Conservation (phyloP, 1,140 invertebrate genomes). For the Maniola jurtina region DNA sequence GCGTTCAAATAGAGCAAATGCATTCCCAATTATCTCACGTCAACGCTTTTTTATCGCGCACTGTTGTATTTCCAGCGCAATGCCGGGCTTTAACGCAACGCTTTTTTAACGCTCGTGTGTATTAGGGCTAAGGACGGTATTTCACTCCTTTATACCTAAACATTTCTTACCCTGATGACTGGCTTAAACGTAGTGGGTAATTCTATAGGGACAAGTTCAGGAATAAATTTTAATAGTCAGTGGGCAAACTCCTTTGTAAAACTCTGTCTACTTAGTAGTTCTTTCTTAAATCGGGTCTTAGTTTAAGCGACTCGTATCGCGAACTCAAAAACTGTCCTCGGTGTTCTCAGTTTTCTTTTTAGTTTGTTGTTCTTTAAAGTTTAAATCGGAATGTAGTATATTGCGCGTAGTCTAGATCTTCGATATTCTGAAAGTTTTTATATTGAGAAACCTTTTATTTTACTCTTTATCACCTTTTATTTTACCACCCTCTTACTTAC, state of each 20-base stretch:
- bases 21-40: too few species aligned
- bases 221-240: conserved; percentile 1
- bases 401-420: not conserved
- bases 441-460: not conserved
- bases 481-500: not conserved
- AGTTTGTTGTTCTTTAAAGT: conserved; percentile 4
- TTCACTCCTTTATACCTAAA: too few species aligned
- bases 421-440: not conserved
- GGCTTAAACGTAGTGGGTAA: not conserved
- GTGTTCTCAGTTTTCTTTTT: not conserved
- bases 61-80: too few species aligned
- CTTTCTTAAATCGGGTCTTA: not conserved
- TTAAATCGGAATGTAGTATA: conserved; percentile 1
- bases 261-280: not conserved
- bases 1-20: too few species aligned
- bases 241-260: not conserved
- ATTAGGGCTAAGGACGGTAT: too few species aligned
- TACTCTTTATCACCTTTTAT: too few species aligned
- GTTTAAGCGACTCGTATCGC: conserved; percentile 2
- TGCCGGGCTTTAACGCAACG: too few species aligned
- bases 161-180: too few species aligned
- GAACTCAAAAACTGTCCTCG: conserved; percentile 4
- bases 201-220: not conserved
- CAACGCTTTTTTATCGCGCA: too few species aligned
- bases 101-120: too few species aligned